Conservation (phyloP, 2,113 vertebrate genomes). For the Falcunculus frontatus region DNA sequence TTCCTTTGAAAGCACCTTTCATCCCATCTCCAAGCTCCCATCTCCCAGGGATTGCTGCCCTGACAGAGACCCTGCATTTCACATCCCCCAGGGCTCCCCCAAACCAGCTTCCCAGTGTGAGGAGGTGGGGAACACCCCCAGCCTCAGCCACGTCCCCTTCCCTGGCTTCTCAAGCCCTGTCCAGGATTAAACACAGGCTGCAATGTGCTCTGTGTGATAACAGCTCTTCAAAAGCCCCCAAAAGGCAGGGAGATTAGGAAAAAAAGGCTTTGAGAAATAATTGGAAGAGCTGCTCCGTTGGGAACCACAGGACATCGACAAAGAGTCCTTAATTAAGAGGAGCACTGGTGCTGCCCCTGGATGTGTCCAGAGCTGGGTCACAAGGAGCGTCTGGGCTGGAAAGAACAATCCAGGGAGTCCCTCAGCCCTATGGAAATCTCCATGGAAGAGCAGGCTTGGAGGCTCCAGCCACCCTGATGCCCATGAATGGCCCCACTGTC, state of each 20-base stretch:
- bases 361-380: slow-evolving; percentile 16
- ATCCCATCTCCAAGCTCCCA: neutral
- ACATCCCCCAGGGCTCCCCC: neutral
- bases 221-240: neutral
- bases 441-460: neutral
- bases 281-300: slow-evolving; percentile 37
- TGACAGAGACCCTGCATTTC: neutral
- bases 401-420: neutral
- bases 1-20: neutral
- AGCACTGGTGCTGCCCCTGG: neutral
- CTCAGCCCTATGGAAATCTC: neutral
- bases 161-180: neutral
- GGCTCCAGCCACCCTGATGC: neutral
- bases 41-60: rapidly evolving
- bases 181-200: neutral
- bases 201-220: neutral
- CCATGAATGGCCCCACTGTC: neutral
- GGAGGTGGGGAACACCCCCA: neutral
- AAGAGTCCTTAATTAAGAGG: slow-evolving; percentile 23
- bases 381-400: neutral
- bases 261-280: slow-evolving; percentile 38
- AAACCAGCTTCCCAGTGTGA: neutral
- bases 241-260: neutral
- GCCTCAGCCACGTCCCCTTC: neutral
- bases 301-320: neutral